Conservation (phyloP, 2,888 invertebrate species). For the Euzetes globulus region DNA sequence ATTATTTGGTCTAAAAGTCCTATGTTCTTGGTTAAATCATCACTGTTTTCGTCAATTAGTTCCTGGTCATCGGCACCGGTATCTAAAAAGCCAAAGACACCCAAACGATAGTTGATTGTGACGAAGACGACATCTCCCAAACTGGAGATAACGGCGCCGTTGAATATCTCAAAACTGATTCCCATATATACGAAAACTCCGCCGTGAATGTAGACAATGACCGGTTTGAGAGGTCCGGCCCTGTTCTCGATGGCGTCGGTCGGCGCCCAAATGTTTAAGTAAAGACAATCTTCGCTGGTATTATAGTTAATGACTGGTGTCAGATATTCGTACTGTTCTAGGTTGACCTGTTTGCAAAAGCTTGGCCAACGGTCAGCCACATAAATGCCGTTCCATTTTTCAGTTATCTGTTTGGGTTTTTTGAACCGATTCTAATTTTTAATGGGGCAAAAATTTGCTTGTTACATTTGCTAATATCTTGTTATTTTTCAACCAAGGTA, state of each 20-base stretch:
- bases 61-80: slow-evolving; percentile 1
- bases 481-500: too few species aligned
- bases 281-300: slow-evolving; percentile 35
- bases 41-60: background rate
- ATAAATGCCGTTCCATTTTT: background rate
- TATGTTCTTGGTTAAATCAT: background rate
- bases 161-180: slow-evolving; percentile 24
- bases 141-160: slow-evolving; percentile 24
- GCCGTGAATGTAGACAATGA: slow-evolving; percentile 35
- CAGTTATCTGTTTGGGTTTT: background rate
- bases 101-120: slow-evolving; percentile 33
- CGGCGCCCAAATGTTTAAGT: slow-evolving; percentile 35
- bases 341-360: slow-evolving; percentile 27
- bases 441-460: background rate
- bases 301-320: background rate
- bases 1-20: slow-evolving; percentile 33
- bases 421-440: background rate
- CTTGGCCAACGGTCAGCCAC: slow-evolving; percentile 12
- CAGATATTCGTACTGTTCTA: slow-evolving; percentile 32
- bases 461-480: too few species aligned
- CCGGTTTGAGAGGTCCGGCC: background rate
- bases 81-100: slow-evolving; percentile 30
- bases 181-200: slow-evolving; percentile 33
- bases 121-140: slow-evolving; percentile 32
- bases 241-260: background rate